Evolutionary conservation across 2,113 vertebrate species (phyloP).

Genomic region (Capreolus pygargus): DNA sequence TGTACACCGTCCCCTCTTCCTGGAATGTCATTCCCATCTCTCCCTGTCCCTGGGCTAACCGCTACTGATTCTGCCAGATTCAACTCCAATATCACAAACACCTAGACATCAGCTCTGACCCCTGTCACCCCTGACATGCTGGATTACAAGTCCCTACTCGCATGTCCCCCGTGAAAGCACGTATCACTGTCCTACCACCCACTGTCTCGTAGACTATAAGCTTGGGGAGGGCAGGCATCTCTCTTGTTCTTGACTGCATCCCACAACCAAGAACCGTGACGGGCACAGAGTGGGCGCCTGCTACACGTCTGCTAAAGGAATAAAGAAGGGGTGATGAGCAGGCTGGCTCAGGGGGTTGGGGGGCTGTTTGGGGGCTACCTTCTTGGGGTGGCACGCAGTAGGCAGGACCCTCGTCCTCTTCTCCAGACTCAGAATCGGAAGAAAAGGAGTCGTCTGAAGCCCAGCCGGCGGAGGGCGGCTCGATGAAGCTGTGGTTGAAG

Average conservation of each 20-base stretch:
- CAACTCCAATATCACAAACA: not conserved
- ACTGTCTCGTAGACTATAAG: not conserved
- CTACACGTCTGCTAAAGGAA: not conserved
- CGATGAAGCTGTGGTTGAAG: slow-evolving; percentile 98
- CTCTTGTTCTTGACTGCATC: not conserved
- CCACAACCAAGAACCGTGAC: not conserved
- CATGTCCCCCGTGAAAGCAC: not conserved
- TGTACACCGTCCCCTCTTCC: not conserved
- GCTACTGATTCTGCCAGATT: not conserved
- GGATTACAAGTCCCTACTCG: not conserved
- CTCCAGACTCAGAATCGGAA: slow-evolving; percentile 89
- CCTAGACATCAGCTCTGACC: not conserved
- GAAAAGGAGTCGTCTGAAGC: slow-evolving; percentile 91
- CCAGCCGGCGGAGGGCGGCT: slow-evolving; percentile 92
- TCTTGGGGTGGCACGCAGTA: slow-evolving; percentile 91
- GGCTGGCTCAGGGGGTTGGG: rapidly evolving
- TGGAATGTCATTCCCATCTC: not conserved
- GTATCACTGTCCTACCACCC: not conserved
- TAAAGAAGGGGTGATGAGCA: not conserved
- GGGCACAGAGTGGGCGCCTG: not conserved
- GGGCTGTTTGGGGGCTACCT: slow-evolving; percentile 79
- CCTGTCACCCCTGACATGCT: not conserved
- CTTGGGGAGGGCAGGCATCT: not conserved
- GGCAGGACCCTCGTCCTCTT: slow-evolving; percentile 85
- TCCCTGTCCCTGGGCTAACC: not conserved